A percentile compares a stretch with the other conserved stretches of the same genome.
Evolutionary conservation across 53 echinoderm and acorn worm genomes (phyloP).

Genomic region (Mesocentrotus franciscanus): DNA sequence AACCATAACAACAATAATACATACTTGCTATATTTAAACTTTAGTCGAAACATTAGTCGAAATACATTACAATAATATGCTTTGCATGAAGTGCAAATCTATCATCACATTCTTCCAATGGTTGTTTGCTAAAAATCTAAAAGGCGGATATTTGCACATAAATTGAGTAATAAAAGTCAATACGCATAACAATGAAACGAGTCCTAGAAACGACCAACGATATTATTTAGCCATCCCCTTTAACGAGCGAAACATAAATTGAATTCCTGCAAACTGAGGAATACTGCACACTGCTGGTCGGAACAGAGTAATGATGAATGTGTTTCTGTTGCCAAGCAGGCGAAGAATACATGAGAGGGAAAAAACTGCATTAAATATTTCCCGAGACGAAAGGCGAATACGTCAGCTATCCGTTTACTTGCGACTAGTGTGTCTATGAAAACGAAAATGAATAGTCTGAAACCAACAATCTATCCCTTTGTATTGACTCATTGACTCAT

Average conservation of each 20-base stretch:
- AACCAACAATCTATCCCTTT: not conserved
- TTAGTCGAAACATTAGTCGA: too few species aligned
- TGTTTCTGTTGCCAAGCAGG: not conserved
- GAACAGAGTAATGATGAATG: not conserved
- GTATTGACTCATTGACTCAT: too few species aligned
- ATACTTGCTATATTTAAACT: too few species aligned
- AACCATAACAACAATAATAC: too few species aligned
- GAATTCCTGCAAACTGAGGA: not conserved
- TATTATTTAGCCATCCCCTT: not conserved
- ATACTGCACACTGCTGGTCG: not conserved
- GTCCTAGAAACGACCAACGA: not conserved
- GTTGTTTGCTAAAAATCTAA: too few species aligned
- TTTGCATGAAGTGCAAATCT: too few species aligned
- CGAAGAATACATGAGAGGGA: not conserved
- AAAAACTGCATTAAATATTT: slow-evolving; percentile 9
- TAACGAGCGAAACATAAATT: not conserved
- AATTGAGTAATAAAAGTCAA: too few species aligned
- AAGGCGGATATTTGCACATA: too few species aligned
- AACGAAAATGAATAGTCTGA: not conserved
- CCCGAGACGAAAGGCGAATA: slow-evolving; percentile 18
- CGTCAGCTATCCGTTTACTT: not conserved
- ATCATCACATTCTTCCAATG: too few species aligned
- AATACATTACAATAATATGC: too few species aligned
- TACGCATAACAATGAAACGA: too few species aligned
- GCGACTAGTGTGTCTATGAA: not conserved